Conservation (phyloP, 1,140 invertebrate species). For the Polypedilum vanderplanki region DNA sequence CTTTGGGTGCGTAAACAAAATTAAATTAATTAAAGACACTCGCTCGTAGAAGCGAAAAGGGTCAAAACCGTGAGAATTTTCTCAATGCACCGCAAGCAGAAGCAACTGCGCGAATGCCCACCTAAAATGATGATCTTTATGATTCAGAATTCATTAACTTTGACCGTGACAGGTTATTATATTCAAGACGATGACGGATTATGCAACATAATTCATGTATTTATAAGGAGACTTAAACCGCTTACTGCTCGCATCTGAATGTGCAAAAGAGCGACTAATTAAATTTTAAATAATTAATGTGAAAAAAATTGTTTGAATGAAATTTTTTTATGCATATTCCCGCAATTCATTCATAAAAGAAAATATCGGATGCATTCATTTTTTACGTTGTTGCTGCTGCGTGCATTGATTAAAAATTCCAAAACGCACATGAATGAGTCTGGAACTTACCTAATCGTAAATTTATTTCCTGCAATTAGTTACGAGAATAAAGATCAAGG, state of each 20-base stretch:
- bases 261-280: background rate
- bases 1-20: background rate
- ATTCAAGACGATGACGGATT: slow-evolving; percentile 23
- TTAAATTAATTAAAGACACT: background rate
- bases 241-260: background rate
- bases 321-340: background rate
- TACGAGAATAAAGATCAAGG: slow-evolving; percentile 58
- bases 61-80: slow-evolving; percentile 24
- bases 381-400: background rate
- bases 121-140: slow-evolving; percentile 20
- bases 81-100: slow-evolving; percentile 1
- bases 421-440: too few relatives aligned
- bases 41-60: background rate
- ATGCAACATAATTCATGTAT: slow-evolving; percentile 25
- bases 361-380: background rate
- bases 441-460: background rate
- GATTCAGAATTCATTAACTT: slow-evolving; percentile 25
- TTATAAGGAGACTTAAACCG: background rate
- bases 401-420: background rate
- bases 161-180: slow-evolving; percentile 24
- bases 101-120: background rate
- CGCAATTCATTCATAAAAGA: background rate
- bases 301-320: slow-evolving; percentile 2
- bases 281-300: slow-evolving; percentile 15
- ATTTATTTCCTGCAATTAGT: slow-evolving; percentile 37